Evolutionary conservation across 2,113 vertebrate species (phyloP).

Genomic region (Chelonoidis abingdonii): DNA sequence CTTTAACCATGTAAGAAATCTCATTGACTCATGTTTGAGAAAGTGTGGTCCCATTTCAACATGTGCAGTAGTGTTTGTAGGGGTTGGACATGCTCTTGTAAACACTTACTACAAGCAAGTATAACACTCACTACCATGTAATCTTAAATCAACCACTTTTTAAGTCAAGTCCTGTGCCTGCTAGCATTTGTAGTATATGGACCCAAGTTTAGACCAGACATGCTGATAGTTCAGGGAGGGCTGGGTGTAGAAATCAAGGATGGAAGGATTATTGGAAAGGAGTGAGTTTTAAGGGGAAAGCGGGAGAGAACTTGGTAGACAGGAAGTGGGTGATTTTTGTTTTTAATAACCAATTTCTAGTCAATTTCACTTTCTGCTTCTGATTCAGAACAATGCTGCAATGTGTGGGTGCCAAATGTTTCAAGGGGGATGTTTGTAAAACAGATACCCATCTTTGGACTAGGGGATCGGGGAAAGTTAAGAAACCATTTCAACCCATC

Average conservation of each 20-base stretch:
- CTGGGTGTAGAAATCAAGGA: neutral
- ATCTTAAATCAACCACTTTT: neutral
- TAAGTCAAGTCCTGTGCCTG: neutral
- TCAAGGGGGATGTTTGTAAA: neutral
- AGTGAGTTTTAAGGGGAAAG: neutral
- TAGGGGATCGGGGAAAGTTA: neutral
- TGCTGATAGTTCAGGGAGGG: neutral
- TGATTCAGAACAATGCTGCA: neutral
- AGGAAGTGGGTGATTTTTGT: neutral
- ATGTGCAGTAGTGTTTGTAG: neutral
- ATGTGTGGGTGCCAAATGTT: neutral
- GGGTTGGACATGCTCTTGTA: neutral
- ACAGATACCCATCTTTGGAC: neutral
- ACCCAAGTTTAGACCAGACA: neutral
- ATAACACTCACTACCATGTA: neutral
- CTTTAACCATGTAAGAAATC: neutral
- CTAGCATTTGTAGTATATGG: neutral
- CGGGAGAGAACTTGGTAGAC: neutral
- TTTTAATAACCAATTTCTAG: accelerated
- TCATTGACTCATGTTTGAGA: neutral
- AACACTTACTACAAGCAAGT: neutral
- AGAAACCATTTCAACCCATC: accelerated
- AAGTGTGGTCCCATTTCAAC: neutral
- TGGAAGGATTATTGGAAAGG: accelerated
- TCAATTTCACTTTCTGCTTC: neutral